A percentile compares a stretch with the other conserved stretches of the same genome.
phyloP scores from a whole-genome alignment of 2,113 vertebrate species.

The Zapornia atra region DNA sequence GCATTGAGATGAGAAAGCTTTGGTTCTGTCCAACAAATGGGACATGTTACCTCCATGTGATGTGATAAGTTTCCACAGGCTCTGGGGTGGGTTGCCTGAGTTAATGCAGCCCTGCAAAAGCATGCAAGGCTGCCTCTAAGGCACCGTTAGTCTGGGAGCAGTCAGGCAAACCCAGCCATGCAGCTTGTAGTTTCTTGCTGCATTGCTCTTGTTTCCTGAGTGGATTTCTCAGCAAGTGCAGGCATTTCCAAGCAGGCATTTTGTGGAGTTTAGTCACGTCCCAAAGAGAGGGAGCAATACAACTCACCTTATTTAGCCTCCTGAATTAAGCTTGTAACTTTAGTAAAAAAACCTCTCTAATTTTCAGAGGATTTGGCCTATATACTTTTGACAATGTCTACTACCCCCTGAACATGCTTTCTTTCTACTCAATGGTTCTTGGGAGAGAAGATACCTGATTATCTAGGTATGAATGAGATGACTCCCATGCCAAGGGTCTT shows the following conservation, averaged over 20 bases:
- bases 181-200: neutral
- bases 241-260: neutral
- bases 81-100: neutral
- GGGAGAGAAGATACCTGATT: neutral
- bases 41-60: neutral
- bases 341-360: neutral
- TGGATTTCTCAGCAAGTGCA: neutral
- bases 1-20: neutral
- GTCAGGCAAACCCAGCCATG: neutral
- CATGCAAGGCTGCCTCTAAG: neutral
- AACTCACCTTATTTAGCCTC: neutral
- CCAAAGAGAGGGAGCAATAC: neutral
- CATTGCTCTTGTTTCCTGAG: neutral
- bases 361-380: neutral
- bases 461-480: neutral
- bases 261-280: neutral
- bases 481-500: neutral
- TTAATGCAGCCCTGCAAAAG: neutral
- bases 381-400: neutral
- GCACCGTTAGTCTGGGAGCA: neutral
- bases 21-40: neutral
- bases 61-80: neutral
- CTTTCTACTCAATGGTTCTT: neutral
- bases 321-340: neutral
- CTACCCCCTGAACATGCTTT: neutral